A percentile compares a stretch with the other conserved stretches of the same genome.
These are phyloP conservation scores for Incurvaria masculella DNA, from an alignment of 2,888 invertebrate genomes.

Conservation along the genomic window DNA sequence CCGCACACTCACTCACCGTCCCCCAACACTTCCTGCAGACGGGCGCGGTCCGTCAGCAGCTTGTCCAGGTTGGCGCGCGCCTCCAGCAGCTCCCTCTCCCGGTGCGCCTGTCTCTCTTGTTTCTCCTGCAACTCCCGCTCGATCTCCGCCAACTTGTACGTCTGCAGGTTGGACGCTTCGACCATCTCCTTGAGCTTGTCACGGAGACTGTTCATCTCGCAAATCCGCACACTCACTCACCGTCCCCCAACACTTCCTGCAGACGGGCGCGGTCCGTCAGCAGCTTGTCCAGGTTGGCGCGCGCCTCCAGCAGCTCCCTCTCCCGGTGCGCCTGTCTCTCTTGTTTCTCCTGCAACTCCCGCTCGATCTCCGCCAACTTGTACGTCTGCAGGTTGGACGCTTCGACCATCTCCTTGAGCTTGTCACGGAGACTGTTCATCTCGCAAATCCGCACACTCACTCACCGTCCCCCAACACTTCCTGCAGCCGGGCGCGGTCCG, in stretches of 20 bases:
- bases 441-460: constrained; percentile 31
- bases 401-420: constrained; percentile 31
- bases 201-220: constrained; percentile 32
- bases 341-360: constrained; percentile 39
- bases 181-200: constrained; percentile 33
- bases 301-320: constrained; percentile 42
- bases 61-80: constrained; percentile 49
- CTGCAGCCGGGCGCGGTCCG: constrained; percentile 38
- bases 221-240: constrained; percentile 37
- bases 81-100: constrained; percentile 46
- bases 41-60: constrained; percentile 42
- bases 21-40: constrained; percentile 41
- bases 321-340: constrained; percentile 46
- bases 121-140: constrained; percentile 37
- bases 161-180: constrained; percentile 29
- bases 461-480: constrained; percentile 51
- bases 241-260: constrained; percentile 44
- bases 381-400: constrained; percentile 32
- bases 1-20: constrained; percentile 42
- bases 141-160: constrained; percentile 34
- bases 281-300: constrained; percentile 50
- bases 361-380: constrained; percentile 33
- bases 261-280: constrained; percentile 41
- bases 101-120: constrained; percentile 43
- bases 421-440: constrained; percentile 31